A percentile compares a stretch with the other conserved stretches of the same genome.
Evolutionary conservation across 2,888 invertebrate genomes (phyloP).

Genomic region (Salticus scenicus): DNA sequence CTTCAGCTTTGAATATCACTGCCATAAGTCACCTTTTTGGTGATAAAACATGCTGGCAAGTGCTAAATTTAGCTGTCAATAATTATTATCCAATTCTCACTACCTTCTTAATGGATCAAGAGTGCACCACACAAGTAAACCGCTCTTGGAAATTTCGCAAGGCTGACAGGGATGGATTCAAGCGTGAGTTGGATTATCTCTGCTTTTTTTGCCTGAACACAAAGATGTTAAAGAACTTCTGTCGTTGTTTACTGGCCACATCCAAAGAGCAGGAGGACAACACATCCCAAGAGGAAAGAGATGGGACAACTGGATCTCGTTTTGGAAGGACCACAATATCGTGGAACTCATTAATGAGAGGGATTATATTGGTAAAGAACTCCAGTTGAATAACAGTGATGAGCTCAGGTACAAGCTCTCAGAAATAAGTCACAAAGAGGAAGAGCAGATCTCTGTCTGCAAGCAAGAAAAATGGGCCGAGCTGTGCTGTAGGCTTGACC

Average conservation of each 20-base stretch:
- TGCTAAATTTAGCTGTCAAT: slow-evolving; percentile 24
- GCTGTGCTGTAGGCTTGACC: slow-evolving; percentile 22
- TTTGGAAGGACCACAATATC: not conserved
- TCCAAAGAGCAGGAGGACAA: too few relatives aligned
- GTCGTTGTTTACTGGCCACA: too few relatives aligned
- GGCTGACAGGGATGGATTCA: slow-evolving; percentile 24
- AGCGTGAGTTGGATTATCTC: too few relatives aligned
- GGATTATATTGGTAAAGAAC: not conserved
- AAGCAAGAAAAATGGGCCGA: slow-evolving; percentile 33
- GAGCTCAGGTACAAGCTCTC: slow-evolving; percentile 16
- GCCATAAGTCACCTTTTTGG: slow-evolving; percentile 11
- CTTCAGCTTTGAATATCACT: slow-evolving; percentile 20
- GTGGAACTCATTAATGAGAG: not conserved
- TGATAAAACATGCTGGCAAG: not conserved
- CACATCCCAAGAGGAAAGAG: too few relatives aligned
- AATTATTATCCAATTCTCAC: slow-evolving; percentile 25
- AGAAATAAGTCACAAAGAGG: not conserved
- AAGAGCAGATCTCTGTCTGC: slow-evolving; percentile 5
- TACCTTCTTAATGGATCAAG: not conserved
- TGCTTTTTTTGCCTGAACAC: too few relatives aligned
- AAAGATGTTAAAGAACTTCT: too few relatives aligned
- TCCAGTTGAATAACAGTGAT: slow-evolving; percentile 23
- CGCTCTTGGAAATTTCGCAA: slow-evolving; percentile 32
- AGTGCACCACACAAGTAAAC: not conserved
- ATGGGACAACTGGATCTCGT: not conserved